These are phyloP conservation scores for Conger conger DNA, from an alignment of 2,113 vertebrate species.

Conservation along the genomic window DNA sequence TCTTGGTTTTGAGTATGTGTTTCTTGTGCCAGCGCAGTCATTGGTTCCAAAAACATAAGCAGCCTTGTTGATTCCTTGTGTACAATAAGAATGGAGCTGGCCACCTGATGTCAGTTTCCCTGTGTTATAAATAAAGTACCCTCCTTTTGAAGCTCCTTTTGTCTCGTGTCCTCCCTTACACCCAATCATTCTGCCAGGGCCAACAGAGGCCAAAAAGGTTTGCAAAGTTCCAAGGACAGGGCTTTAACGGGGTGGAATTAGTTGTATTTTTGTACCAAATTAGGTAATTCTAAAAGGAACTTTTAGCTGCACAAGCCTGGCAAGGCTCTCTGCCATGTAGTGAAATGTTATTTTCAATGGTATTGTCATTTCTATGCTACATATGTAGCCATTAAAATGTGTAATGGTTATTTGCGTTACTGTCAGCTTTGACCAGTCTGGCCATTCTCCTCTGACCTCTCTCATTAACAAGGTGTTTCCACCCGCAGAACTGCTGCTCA, in stretches of 20 bases:
- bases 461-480: no score
- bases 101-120: slow-evolving; percentile 55
- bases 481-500: no score
- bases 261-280: neutral
- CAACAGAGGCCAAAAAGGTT: neutral
- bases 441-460: no score
- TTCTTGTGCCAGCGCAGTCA: slow-evolving; percentile 81
- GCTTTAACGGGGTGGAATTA: neutral
- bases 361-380: neutral
- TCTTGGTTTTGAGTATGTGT: slow-evolving; percentile 83
- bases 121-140: slow-evolving; percentile 72
- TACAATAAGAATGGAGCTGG: slow-evolving; percentile 56
- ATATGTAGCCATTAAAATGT: no score
- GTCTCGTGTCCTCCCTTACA: slow-evolving; percentile 60
- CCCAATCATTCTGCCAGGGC: slow-evolving; percentile 28
- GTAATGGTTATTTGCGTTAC: no score
- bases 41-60: slow-evolving; percentile 67
- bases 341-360: neutral
- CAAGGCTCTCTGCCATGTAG: neutral
- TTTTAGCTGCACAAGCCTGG: no score
- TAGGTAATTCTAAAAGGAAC: neutral
- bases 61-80: slow-evolving; percentile 66
- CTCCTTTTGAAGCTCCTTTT: slow-evolving; percentile 59
- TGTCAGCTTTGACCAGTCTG: no score
- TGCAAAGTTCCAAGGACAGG: neutral